Evolutionary conservation across 2,113 vertebrate species (phyloP), one percentile per base, ranked within the genome.

Genomic region (Ophiodon elongatus): DNA sequence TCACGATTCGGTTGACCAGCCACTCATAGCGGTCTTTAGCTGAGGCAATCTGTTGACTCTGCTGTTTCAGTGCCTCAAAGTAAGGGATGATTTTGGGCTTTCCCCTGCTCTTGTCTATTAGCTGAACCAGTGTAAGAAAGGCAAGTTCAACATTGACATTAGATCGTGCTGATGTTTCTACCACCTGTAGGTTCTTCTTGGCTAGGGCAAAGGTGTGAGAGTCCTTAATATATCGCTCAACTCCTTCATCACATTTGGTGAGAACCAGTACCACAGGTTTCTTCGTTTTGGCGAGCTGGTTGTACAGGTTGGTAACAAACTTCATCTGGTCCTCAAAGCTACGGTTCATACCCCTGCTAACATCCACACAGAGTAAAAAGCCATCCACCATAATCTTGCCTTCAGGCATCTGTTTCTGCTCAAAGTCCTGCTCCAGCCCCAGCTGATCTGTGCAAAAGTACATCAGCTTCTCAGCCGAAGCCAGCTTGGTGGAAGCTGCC

Each of bases 371-470:
- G 0, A 99, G 96, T 9, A 99, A 94, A 80, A 97, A 99, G 21
- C 98, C 98, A 29, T 99, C 98, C 10, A 98, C 94, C 70, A 96
- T 93, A 23, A 99, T 94, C 89, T 99, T 99, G 39, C 98, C 98
- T 39, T 99, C 98, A 0, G 98, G 98, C 98, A 99, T 99, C 91
- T 99, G 98, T 80, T 99, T 99, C 91, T 99, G 98, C 86, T 99
- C 98, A 91, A 99, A 99, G 96, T 99, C 98, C 94, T 99, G 98
- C 81, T 99, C 98, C 90, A 99, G 88, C 0, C 98, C 98, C 29
- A 99, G 92, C 94, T 99, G 98, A 91, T 99, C 98, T 43, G 98
- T 99, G 94, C 98, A 99, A 93, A 99, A 99, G 89, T 99, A 99
- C 98, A 99, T 99, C 65, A 99, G 96, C 85, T 99, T 99, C 88